Evolutionary conservation across 2,888 invertebrate genomes (phyloP).

Genomic region (Arrhopalites spinosus): DNA sequence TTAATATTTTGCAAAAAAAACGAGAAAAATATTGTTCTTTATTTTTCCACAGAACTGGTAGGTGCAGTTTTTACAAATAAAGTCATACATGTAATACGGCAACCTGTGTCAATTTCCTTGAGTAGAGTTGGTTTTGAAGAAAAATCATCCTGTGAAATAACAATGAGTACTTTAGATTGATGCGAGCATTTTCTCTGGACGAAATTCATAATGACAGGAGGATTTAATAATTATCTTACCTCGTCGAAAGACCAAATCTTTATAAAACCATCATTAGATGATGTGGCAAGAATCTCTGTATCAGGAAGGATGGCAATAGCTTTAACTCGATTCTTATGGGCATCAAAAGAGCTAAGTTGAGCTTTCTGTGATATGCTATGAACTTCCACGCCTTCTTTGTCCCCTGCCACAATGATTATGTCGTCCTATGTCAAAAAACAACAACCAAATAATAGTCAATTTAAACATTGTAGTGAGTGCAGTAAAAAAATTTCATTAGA

Average conservation of each 20-base stretch:
- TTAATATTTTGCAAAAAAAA: not conserved
- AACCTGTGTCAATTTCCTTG: slow-evolving; percentile 68
- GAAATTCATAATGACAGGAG: not conserved
- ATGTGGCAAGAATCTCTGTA: slow-evolving; percentile 61
- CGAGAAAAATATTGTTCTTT: not conserved
- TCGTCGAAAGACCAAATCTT: slow-evolving; percentile 70
- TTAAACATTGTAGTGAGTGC: not conserved
- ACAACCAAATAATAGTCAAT: not conserved
- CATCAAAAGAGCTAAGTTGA: slow-evolving; percentile 51
- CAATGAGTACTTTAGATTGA: slow-evolving; percentile 38
- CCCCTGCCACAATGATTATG: slow-evolving; percentile 72
- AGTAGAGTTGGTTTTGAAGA: slow-evolving; percentile 62
- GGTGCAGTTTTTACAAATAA: slow-evolving; percentile 58
- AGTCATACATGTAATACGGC: slow-evolving; percentile 75
- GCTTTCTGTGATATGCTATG: slow-evolving; percentile 51
- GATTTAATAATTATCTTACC: slow-evolving; percentile 43
- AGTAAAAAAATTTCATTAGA: not conserved
- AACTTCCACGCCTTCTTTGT: slow-evolving; percentile 70
- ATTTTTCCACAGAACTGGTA: not conserved
- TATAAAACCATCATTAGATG: slow-evolving; percentile 78
- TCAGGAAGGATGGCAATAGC: slow-evolving; percentile 47
- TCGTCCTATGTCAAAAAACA: slow-evolving; percentile 60
- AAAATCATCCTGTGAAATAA: slow-evolving; percentile 58
- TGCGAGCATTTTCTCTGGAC: slow-evolving; percentile 12
- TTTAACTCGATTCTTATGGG: slow-evolving; percentile 55